Percentiles rank a stretch among this genome's conserved stretches.
Evolutionary conservation across 2,797 vertebrate genomes (phyloP).

Genomic region (Pachyuromys duprasi): DNA sequence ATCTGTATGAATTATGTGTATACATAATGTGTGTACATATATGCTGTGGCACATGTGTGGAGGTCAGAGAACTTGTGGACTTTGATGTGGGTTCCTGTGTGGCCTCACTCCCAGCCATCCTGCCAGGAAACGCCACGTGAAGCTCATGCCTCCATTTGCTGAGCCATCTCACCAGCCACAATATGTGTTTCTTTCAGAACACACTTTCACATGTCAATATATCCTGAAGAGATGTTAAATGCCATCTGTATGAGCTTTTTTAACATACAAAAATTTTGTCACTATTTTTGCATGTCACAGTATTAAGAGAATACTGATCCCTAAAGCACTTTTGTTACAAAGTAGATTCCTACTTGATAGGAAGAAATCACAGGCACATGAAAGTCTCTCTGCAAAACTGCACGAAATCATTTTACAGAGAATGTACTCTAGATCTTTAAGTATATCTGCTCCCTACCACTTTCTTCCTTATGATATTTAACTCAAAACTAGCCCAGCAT

Average conservation of each 20-base stretch:
- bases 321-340: not conserved
- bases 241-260: conserved; percentile 14
- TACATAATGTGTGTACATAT: not conserved
- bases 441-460: not conserved
- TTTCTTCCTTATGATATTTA: not conserved
- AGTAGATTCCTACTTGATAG: not conserved
- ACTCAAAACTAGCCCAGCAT: not conserved
- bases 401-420: not conserved
- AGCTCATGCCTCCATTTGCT: not conserved
- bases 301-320: not conserved
- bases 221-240: conserved; percentile 1
- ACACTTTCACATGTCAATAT: not conserved
- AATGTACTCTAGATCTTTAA: not conserved
- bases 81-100: no score
- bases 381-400: not conserved
- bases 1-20: not conserved
- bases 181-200: not conserved
- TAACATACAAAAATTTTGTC: not conserved
- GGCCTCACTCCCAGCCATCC: no score
- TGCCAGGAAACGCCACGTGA: no score
- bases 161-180: not conserved
- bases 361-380: not conserved
- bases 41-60: not conserved
- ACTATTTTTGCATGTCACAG: not conserved
- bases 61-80: not conserved